Base-by-base conservation (phyloP, 2,113 vertebrate genomes). In the Hepsetus odoe region DNA sequence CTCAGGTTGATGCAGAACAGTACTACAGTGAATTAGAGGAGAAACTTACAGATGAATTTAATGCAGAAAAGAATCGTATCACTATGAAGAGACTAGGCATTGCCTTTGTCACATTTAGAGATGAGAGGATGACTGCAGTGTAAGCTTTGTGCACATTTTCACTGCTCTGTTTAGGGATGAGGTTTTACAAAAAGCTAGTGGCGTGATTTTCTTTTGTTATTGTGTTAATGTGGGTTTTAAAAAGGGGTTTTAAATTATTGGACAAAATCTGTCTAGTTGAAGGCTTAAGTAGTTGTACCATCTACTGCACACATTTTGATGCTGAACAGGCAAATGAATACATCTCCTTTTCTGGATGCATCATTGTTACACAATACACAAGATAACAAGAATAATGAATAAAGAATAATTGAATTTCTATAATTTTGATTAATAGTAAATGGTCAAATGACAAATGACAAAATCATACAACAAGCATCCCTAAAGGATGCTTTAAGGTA, bases 11-110 rank as follows among this genome's bases (percentile, higher is more conserved):
- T 18, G 98, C 97, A 0, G 97, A 98, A 82, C 96, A 98, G 82
- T 98, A 99, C 81, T 99, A 98, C 0, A 95, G 97, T 24, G 98
- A 99, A 86, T 79, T 98, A 81, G 98, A 99, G 80, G 98, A 99
- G 87, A 97, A 96, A 84, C 91, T 98, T 35, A 99, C 98, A 0
- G 98, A 99, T 1, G 97, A 97, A 84, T 98, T 98, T 85, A 98
- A 99, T 0, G 97, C 96, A 0, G 98, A 99, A 89, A 96, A 95
- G 88, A 95, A 95, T 82, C 95, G 94, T 1, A 95, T 99, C 74
- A 84, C 80, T 0, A 89, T 96, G 81, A 99, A 97, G 86, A 90
- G 95, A 51, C 92, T 99, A 1, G 95, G 97, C 84, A 91, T 97
- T 66, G 94, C 95, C 58, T 99, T 99, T 0, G 94, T 99, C 85